Evolutionary conservation across 2,797 vertebrate genomes (phyloP).

Genomic region (Cirrhinus mrigala): DNA sequence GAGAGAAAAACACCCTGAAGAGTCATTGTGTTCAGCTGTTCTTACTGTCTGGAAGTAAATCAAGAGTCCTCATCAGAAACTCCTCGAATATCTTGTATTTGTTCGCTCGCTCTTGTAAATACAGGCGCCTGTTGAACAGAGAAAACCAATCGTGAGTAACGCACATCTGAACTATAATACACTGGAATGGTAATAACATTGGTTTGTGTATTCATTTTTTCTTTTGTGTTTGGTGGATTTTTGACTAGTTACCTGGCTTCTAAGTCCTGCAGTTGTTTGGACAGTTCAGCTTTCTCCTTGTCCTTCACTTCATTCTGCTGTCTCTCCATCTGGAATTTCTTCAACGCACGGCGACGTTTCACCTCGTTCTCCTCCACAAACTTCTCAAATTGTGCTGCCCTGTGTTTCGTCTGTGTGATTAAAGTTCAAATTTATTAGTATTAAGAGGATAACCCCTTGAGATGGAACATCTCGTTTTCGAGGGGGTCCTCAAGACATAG

Average conservation of each 20-base stretch:
- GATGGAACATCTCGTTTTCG: too few relatives aligned
- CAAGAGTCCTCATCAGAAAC: constrained; percentile 78
- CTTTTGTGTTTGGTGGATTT: background rate
- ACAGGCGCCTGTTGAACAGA: constrained; percentile 70
- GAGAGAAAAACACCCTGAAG: background rate
- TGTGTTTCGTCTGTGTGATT: constrained; percentile 77
- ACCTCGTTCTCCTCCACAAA: constrained; percentile 76
- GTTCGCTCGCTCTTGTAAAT: constrained; percentile 72
- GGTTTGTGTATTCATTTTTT: background rate
- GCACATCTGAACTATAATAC: background rate
- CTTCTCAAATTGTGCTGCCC: constrained; percentile 73
- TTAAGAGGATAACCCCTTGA: too few relatives aligned
- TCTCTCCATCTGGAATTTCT: constrained; percentile 74
- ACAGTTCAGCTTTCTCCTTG: constrained; percentile 73
- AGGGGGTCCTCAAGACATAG: too few relatives aligned
- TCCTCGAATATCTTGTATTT: constrained; percentile 79
- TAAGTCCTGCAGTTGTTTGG: constrained; percentile 70
- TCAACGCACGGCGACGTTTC: constrained; percentile 71
- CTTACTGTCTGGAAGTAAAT: constrained; percentile 79
- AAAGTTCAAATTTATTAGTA: too few relatives aligned
- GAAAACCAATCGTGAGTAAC: background rate
- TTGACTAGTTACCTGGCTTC: constrained; percentile 68
- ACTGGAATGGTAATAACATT: background rate
- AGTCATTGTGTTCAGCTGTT: background rate
- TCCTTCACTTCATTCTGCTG: constrained; percentile 73